A percentile compares a stretch with the other conserved stretches of the same genome.
These are phyloP conservation scores for Mesoligia furuncula DNA, from an alignment of 2,888 invertebrate species.

Conservation along the genomic window DNA sequence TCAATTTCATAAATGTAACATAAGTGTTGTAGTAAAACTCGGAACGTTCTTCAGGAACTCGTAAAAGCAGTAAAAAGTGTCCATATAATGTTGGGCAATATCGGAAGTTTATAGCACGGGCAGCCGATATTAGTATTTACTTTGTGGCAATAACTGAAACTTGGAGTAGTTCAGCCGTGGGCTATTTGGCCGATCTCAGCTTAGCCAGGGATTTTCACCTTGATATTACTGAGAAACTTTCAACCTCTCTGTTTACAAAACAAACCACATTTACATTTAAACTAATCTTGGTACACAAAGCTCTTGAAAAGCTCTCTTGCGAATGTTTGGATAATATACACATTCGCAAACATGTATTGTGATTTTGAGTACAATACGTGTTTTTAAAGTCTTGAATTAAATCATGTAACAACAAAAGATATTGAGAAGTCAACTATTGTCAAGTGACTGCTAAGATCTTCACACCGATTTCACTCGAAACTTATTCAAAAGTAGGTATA, in stretches of 20 bases:
- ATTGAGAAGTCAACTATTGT: slow-evolving; percentile 3
- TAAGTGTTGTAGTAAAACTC: slow-evolving; percentile 65
- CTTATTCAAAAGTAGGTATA: slow-evolving; percentile 16
- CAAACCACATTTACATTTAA: slow-evolving; percentile 51
- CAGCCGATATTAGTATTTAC: slow-evolving; percentile 78
- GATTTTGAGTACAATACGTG: slow-evolving; percentile 30
- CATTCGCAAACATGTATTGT: slow-evolving; percentile 49
- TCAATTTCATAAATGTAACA: slow-evolving; percentile 65
- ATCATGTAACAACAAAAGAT: slow-evolving; percentile 25
- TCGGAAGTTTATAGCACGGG: slow-evolving; percentile 66
- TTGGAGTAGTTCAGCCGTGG: slow-evolving; percentile 57
- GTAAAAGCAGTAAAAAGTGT: slow-evolving; percentile 67
- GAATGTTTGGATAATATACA: slow-evolving; percentile 43
- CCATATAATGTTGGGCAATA: slow-evolving; percentile 68
- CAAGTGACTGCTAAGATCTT: slow-evolving; percentile 1
- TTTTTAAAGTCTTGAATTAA: slow-evolving; percentile 30
- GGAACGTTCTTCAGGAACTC: slow-evolving; percentile 65
- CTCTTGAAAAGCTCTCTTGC: slow-evolving; percentile 43
- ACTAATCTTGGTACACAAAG: slow-evolving; percentile 43
- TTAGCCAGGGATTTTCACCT: slow-evolving; percentile 63
- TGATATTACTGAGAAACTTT: slow-evolving; percentile 55
- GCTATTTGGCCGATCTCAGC: slow-evolving; percentile 60
- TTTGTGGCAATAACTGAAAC: slow-evolving; percentile 75
- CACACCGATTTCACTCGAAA: slow-evolving; percentile 1
- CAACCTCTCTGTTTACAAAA: slow-evolving; percentile 45